These are phyloP conservation scores for Apeira syringaria DNA, from an alignment of 2,888 invertebrate genomes.

Conservation along the genomic window DNA sequence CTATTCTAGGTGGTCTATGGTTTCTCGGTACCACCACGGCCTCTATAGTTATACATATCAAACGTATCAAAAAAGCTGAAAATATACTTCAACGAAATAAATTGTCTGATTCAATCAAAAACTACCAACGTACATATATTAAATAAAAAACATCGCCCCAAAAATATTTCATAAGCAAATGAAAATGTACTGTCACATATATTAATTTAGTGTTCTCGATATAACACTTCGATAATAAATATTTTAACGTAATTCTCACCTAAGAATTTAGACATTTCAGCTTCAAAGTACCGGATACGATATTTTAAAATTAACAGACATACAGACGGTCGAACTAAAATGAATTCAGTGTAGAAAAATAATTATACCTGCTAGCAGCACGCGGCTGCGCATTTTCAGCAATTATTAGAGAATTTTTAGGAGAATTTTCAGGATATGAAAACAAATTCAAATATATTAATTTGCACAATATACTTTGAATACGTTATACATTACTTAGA, in stretches of 20 bases:
- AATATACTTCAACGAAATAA: no score
- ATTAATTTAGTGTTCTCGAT: slow-evolving; percentile 15
- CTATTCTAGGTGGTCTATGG: no score
- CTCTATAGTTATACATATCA: no score
- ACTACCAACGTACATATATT: not conserved
- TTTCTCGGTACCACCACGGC: no score
- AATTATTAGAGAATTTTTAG: no score
- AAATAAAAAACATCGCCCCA: not conserved
- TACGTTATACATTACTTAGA: no score
- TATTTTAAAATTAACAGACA: slow-evolving; percentile 24
- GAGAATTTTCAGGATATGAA: no score
- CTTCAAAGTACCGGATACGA: slow-evolving; percentile 33
- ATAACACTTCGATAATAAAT: slow-evolving; percentile 17
- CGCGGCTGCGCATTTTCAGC: not conserved
- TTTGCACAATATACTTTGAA: no score
- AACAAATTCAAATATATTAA: no score
- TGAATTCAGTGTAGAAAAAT: slow-evolving; percentile 24
- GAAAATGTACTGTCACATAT: slow-evolving; percentile 14
- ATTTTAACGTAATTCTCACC: slow-evolving; percentile 20
- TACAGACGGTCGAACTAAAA: slow-evolving; percentile 25
- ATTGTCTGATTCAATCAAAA: slow-evolving; percentile 2
- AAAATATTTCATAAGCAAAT: slow-evolving; percentile 12
- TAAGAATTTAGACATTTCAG: slow-evolving; percentile 11
- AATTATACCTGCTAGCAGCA: not conserved
- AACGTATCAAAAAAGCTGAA: no score